Evolutionary conservation across 2,888 invertebrate genomes (phyloP), one percentile per base, ranked within the genome.

Genomic region (Nudaria mundana): DNA sequence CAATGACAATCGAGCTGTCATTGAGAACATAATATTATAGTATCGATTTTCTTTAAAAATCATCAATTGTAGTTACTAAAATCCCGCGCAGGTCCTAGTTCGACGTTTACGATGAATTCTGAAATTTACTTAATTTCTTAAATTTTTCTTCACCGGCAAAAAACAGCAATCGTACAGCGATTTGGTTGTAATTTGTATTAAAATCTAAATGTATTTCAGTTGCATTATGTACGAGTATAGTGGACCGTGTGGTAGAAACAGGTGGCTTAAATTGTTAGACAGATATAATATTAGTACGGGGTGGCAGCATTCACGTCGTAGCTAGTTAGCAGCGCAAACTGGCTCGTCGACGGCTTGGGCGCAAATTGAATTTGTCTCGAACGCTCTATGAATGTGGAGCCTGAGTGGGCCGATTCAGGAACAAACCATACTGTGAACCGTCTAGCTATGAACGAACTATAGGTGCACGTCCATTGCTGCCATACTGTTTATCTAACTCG

Each of bases 261-360:
- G n/a, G 49, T 50, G 56, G 61, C 57, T 63, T 56, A 60, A 65
- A 71, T 71, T 60, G 66, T 71, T 67, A 68, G 61, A 63, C 54
- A 69, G 71, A 71, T 75, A 74, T 77, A 72, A 73, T 72, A 74
- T 73, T 73, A 77, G 72, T 76, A 72, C 72, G 67, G 74, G 71
- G 72, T 66, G 66, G 76, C 60, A 70, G 74, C 69, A 75, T 79
- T 76, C 79, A 78, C 77, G 85, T 84, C 81, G 75, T 63, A 78
- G 82, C 82, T 85, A 83, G 85, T 88, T 88, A 87, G 81, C 60
- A 76, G 82, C 74, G 81, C 80, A 83, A 82, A 85, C 84, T 79
- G 76, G 76, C 72, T 76, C 81, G 76, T 78, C 78, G 82, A 61
- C 76, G 76, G 77, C 79, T 78, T 78, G 77, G 75, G 80, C 74